Evolutionary conservation across 2,888 invertebrate species (phyloP).

Genomic region (Spilarctia lutea): DNA sequence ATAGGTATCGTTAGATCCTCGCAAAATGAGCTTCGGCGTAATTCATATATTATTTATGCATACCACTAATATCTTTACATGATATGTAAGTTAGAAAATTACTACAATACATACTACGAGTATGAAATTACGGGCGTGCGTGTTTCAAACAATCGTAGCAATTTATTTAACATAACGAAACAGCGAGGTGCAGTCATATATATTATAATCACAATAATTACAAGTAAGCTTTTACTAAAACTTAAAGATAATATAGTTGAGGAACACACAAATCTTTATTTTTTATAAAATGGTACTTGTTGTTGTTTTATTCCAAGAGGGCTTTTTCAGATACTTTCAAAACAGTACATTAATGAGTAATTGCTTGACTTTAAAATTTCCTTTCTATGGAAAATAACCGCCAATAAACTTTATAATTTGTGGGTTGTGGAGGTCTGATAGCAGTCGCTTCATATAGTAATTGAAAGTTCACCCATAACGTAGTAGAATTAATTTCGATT

Average conservation of each 20-base stretch:
- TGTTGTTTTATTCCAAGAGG: rapidly evolving
- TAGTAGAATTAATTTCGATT: too few species aligned
- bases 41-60: not conserved
- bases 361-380: too few species aligned
- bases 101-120: not conserved
- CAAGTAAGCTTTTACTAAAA: not conserved
- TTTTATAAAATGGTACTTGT: too few species aligned
- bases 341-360: too few species aligned
- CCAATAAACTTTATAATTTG: too few species aligned
- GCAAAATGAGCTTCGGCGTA: not conserved
- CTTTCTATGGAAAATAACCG: too few species aligned
- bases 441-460: too few species aligned
- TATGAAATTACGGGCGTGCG: not conserved
- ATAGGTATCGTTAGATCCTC: not conserved
- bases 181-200: not conserved
- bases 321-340: too few species aligned
- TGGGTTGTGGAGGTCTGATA: too few species aligned
- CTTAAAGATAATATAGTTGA: not conserved
- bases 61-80: not conserved
- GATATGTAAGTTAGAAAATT: not conserved
- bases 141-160: not conserved
- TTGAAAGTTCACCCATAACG: too few species aligned
- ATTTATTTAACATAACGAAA: not conserved
- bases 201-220: not conserved
- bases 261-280: too few species aligned